These are phyloP conservation scores for Hydropsyche betteni DNA, from an alignment of 2,888 invertebrate species.

Conservation along the genomic window DNA sequence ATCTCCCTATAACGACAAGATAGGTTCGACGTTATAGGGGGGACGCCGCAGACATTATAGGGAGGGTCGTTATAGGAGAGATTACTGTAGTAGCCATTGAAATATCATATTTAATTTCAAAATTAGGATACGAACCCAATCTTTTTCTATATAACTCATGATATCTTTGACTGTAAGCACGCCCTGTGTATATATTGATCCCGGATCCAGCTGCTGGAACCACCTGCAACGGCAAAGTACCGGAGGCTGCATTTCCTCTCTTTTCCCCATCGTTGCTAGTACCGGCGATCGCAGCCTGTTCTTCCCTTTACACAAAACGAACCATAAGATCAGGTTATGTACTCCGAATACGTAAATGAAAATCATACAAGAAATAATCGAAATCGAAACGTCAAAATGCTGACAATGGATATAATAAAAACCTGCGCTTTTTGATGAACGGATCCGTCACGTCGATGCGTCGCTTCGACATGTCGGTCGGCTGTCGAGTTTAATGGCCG, in stretches of 20 bases:
- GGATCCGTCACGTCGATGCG: slow-evolving; percentile 88
- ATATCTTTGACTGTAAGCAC: slow-evolving; percentile 89
- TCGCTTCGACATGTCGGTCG: slow-evolving; percentile 76
- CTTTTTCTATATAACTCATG: slow-evolving; percentile 90
- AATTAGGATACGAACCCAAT: slow-evolving; percentile 60
- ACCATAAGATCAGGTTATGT: neutral
- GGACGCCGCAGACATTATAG: too few species aligned
- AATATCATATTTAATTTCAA: too few species aligned
- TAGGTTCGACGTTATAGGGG: too few species aligned
- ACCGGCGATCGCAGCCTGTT: slow-evolving; percentile 53
- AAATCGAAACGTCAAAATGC: neutral
- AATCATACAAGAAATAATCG: neutral
- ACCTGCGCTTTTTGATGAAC: slow-evolving; percentile 81
- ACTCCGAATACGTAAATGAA: neutral
- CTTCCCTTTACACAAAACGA: slow-evolving; percentile 62
- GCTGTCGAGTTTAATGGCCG: too few species aligned
- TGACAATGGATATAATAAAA: slow-evolving; percentile 46
- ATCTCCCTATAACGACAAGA: too few species aligned
- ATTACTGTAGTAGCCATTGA: too few species aligned
- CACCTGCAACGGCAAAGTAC: slow-evolving; percentile 54
- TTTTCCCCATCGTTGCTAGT: slow-evolving; percentile 49
- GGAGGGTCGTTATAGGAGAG: too few species aligned
- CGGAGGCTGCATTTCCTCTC: slow-evolving; percentile 55
- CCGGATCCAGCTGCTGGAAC: slow-evolving; percentile 64
- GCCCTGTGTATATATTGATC: slow-evolving; percentile 81